Conservation (phyloP, 2,888 invertebrate genomes). For the Lepidocyrtinus sp. region DNA sequence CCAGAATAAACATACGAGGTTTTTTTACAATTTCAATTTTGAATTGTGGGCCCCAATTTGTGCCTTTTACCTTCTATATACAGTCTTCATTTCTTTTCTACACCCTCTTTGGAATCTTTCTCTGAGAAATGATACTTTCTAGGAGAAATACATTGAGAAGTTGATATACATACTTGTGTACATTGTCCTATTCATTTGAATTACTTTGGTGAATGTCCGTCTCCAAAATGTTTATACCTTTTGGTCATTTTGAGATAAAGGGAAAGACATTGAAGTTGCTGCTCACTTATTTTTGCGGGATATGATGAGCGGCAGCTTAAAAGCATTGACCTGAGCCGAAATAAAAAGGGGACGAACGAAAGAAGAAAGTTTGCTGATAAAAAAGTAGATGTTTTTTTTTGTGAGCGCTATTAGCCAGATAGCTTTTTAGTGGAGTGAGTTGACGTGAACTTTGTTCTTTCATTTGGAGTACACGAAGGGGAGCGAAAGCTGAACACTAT, state of each 20-base stretch:
- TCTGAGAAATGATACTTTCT: too few relatives aligned
- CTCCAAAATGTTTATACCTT: too few relatives aligned
- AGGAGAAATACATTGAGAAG: too few relatives aligned
- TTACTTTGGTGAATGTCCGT: too few relatives aligned
- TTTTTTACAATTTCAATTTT: slow-evolving; percentile 9
- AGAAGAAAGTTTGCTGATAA: slow-evolving; percentile 10
- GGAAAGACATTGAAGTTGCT: too few relatives aligned
- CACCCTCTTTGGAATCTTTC: too few relatives aligned
- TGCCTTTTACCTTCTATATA: too few relatives aligned
- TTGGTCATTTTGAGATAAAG: too few relatives aligned
- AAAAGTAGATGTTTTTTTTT: slow-evolving; percentile 22
- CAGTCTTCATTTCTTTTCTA: too few relatives aligned
- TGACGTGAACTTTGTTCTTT: slow-evolving; percentile 44
- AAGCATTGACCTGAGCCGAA: slow-evolving; percentile 5
- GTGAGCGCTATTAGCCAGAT: slow-evolving; percentile 34
- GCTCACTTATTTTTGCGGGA: background rate
- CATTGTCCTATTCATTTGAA: too few relatives aligned
- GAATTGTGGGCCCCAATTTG: background rate
- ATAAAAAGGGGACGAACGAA: background rate
- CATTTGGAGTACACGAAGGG: background rate
- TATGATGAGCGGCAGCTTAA: slow-evolving; percentile 20
- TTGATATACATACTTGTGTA: too few relatives aligned
- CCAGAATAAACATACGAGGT: slow-evolving; percentile 26
- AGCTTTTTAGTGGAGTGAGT: slow-evolving; percentile 25
- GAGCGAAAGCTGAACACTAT: background rate